Conservation (phyloP, 2,888 invertebrate genomes). For the Adineta ricciae region DNA sequence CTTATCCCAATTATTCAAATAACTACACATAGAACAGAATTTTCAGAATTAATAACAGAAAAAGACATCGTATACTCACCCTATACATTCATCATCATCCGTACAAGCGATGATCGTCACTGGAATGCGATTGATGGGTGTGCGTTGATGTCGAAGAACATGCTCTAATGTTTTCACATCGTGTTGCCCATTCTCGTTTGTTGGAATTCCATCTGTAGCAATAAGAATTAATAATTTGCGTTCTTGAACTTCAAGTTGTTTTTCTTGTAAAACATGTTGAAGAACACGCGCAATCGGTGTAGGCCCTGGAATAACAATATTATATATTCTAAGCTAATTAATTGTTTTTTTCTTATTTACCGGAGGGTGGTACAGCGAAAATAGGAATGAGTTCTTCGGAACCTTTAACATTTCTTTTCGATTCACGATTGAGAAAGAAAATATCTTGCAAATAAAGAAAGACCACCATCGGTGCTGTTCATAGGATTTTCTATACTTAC, state of each 20-base stretch:
- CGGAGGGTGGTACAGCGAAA: slow-evolving; percentile 23
- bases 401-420: neutral
- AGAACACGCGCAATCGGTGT: slow-evolving; percentile 25
- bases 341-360: neutral
- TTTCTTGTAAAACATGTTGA: slow-evolving; percentile 15
- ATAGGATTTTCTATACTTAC: neutral
- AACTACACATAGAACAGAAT: neutral
- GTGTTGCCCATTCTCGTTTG: slow-evolving; percentile 24
- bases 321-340: neutral
- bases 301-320: neutral
- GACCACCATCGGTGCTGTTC: neutral
- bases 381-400: neutral
- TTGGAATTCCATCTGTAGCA: slow-evolving; percentile 32
- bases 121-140: neutral
- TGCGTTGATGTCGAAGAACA: slow-evolving; percentile 18
- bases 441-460: slow-evolving; percentile 19
- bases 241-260: slow-evolving; percentile 21
- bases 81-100: slow-evolving; percentile 27
- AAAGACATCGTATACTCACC: neutral
- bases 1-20: slow-evolving; percentile 33
- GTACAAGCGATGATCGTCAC: slow-evolving; percentile 32
- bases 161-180: slow-evolving; percentile 25
- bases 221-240: slow-evolving; percentile 27
- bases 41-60: neutral
- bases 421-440: slow-evolving; percentile 27